These are phyloP conservation scores for Hypothenemus hampei DNA, from an alignment of 1,140 invertebrate genomes.

Conservation along the genomic window DNA sequence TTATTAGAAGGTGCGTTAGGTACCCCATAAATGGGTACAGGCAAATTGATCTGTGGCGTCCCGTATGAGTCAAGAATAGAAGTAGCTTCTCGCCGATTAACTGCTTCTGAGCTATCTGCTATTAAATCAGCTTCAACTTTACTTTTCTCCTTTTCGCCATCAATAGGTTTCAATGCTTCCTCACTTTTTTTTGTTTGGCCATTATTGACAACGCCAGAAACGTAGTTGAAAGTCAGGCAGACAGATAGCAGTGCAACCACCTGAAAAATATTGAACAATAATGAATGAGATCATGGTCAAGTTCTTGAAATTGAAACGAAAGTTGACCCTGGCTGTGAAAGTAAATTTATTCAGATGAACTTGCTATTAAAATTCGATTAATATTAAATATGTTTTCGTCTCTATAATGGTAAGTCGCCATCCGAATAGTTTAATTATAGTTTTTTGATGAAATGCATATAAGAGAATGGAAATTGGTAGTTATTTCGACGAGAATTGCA, in stretches of 20 bases:
- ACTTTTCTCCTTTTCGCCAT: constrained; percentile 17
- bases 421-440: no score
- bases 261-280: constrained; percentile 33
- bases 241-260: constrained; percentile 35
- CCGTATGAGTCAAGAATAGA: constrained; percentile 49
- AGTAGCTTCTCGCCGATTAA: constrained; percentile 51
- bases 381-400: constrained; percentile 8
- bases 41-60: constrained; percentile 47
- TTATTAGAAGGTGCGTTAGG: constrained; percentile 47
- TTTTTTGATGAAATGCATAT: no score
- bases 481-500: no score
- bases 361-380: no score
- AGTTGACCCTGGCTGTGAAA: constrained; percentile 28
- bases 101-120: constrained; percentile 34
- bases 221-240: constrained; percentile 33
- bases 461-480: no score
- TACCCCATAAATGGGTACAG: constrained; percentile 52
- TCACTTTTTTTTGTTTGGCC: constrained; percentile 29
- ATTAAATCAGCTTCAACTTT: constrained; percentile 9
- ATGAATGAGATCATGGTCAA: neutral
- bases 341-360: constrained; percentile 24
- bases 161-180: constrained; percentile 21
- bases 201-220: constrained; percentile 42
- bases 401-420: neutral
- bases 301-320: constrained; percentile 26